phyloP scores from a whole-genome alignment of 2,797 vertebrate genomes.

The Chiloscyllium punctatum region DNA sequence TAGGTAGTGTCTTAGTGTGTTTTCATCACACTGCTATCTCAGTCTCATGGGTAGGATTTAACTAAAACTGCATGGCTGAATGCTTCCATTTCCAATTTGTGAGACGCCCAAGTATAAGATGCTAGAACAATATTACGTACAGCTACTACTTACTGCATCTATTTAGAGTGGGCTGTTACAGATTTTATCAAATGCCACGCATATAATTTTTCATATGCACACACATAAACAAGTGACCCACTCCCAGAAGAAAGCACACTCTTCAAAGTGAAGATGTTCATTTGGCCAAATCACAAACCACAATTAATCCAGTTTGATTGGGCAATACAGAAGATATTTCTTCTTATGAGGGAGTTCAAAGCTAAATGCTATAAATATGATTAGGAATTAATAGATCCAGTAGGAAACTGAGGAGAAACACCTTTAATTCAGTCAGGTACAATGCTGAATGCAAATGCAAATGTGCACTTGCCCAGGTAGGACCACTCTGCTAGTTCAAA shows the following conservation, averaged over 20 bases:
- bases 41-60: background rate
- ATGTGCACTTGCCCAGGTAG: background rate
- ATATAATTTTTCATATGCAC: no score
- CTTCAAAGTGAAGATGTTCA: no score
- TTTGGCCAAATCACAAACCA: no score
- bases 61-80: background rate
- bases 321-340: no score
- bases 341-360: no score
- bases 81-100: background rate
- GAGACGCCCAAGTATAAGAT: background rate
- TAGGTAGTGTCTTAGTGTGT: background rate
- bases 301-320: no score
- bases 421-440: background rate
- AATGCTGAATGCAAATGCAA: background rate
- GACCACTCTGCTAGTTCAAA: background rate
- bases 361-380: no score
- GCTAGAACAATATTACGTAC: background rate
- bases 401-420: no score
- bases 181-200: background rate
- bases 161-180: no score
- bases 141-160: background rate
- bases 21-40: background rate
- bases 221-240: background rate
- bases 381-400: no score
- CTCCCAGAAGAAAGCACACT: background rate